A percentile compares a stretch with the other conserved stretches of the same genome.
Conservation (phyloP, 2,888 invertebrate species). For the Altica lythri region DNA sequence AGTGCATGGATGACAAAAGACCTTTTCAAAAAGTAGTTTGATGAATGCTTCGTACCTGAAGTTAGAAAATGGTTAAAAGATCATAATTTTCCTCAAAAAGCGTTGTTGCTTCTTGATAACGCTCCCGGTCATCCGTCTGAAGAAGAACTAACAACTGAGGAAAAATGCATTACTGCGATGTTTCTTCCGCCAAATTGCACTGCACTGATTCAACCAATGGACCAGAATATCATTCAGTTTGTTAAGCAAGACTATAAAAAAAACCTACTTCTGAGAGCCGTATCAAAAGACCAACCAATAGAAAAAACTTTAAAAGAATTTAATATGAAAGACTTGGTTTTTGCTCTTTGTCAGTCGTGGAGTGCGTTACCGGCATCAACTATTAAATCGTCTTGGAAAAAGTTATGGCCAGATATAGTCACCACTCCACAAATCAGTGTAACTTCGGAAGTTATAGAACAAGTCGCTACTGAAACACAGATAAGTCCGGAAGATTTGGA, state of each 20-base stretch:
- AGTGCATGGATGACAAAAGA: too few species aligned
- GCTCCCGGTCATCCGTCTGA: constrained; percentile 27
- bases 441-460: constrained; percentile 44
- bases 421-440: constrained; percentile 24
- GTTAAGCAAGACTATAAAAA: too few species aligned
- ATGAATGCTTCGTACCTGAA: too few species aligned
- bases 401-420: constrained; percentile 29
- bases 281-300: too few species aligned
- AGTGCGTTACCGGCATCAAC: constrained; percentile 41
- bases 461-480: constrained; percentile 38
- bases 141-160: constrained; percentile 42
- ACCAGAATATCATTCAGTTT: constrained; percentile 42
- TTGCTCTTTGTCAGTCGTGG: too few species aligned
- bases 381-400: constrained; percentile 47
- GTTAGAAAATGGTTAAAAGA: too few species aligned
- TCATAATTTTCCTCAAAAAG: too few species aligned
- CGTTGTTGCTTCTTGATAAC: not conserved
- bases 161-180: constrained; percentile 43
- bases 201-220: constrained; percentile 34
- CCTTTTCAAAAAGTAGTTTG: too few species aligned
- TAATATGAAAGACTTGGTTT: too few species aligned
- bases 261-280: too few species aligned
- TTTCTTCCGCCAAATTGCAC: constrained; percentile 45
- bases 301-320: too few species aligned
- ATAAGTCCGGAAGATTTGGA: constrained; percentile 39